Percentiles rank a stretch among this genome's conserved stretches.
These are phyloP conservation scores for Semicossyphus pulcher DNA, from an alignment of 2,113 vertebrate species.

Conservation along the genomic window DNA sequence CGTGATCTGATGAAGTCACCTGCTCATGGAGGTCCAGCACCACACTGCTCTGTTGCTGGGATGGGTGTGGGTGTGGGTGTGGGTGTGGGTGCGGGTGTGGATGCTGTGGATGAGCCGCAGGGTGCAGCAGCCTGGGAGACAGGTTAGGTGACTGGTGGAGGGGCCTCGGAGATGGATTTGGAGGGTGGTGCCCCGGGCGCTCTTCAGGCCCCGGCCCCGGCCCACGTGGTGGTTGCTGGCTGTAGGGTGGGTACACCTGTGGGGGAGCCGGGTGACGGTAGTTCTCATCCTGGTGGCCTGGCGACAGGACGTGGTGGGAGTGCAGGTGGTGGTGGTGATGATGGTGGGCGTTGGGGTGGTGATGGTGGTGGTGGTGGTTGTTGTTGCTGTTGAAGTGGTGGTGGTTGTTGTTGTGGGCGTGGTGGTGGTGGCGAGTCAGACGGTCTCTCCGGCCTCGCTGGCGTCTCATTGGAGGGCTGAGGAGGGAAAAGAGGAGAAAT, in stretches of 20 bases:
- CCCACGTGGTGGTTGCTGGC: conserved; percentile 88
- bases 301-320: conserved; percentile 78
- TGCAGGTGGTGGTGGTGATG: conserved; percentile 71
- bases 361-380: conserved; percentile 54
- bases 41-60: conserved; percentile 92
- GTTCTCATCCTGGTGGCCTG: conserved; percentile 93
- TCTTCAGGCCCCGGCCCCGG: conserved; percentile 81
- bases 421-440: conserved; percentile 91
- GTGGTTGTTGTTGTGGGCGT: conserved; percentile 67
- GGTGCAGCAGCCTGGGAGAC: conserved; percentile 79
- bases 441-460: conserved; percentile 95
- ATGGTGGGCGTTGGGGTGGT: conserved; percentile 50
- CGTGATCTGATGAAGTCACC: conserved; percentile 74
- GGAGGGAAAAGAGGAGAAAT: conserved; percentile 13
- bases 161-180: conserved; percentile 92
- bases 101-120: conserved; percentile 72
- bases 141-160: conserved; percentile 85
- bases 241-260: conserved; percentile 86
- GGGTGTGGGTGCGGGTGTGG: conserved; percentile 57
- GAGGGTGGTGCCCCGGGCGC: conserved; percentile 92
- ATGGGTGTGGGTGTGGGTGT: conserved; percentile 66
- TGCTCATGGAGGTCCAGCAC: conserved; percentile 98
- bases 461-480: conserved; percentile 94
- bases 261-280: conserved; percentile 88
- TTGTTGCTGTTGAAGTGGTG: conserved; percentile 43